Evolutionary conservation across 2,888 invertebrate species (phyloP).

Genomic region (Nymphalis polychloros): DNA sequence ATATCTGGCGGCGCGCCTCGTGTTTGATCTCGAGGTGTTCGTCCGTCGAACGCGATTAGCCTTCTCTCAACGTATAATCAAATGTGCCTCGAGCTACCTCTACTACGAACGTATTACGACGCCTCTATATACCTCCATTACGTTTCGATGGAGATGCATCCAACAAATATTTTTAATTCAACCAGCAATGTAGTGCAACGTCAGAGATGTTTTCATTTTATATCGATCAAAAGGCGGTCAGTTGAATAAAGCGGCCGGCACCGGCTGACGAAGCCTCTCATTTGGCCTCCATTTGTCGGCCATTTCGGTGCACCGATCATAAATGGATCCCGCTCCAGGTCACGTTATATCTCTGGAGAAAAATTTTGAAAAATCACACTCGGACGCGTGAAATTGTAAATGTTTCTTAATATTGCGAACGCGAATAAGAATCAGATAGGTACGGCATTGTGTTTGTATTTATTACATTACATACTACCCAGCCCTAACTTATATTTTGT

Average conservation of each 20-base stretch:
- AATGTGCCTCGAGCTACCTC: conserved; percentile 74
- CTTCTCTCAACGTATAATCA: conserved; percentile 82
- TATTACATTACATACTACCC: too few species aligned
- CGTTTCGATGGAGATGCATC: not conserved
- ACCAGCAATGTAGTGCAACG: conserved; percentile 32
- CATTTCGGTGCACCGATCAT: conserved; percentile 81
- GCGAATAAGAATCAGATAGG: not conserved
- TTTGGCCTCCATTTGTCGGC: conserved; percentile 81
- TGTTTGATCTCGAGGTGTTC: conserved; percentile 83
- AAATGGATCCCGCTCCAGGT: conserved; percentile 78
- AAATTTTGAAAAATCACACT: conserved; percentile 78
- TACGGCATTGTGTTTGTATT: not conserved
- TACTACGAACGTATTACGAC: conserved; percentile 47
- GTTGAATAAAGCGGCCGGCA: conserved; percentile 65
- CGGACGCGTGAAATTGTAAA: conserved; percentile 71
- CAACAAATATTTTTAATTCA: not conserved
- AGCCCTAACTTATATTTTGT: too few species aligned
- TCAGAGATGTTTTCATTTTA: conserved; percentile 9
- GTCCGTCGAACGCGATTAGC: conserved; percentile 82
- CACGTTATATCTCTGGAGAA: conserved; percentile 78
- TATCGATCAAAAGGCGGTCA: conserved; percentile 57
- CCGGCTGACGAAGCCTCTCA: conserved; percentile 79
- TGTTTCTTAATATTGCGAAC: conserved; percentile 36
- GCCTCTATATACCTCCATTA: conserved; percentile 45
- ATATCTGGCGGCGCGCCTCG: conserved; percentile 82